phyloP scores from a whole-genome alignment of 2,113 vertebrate species.

The Clarias batrachus region DNA sequence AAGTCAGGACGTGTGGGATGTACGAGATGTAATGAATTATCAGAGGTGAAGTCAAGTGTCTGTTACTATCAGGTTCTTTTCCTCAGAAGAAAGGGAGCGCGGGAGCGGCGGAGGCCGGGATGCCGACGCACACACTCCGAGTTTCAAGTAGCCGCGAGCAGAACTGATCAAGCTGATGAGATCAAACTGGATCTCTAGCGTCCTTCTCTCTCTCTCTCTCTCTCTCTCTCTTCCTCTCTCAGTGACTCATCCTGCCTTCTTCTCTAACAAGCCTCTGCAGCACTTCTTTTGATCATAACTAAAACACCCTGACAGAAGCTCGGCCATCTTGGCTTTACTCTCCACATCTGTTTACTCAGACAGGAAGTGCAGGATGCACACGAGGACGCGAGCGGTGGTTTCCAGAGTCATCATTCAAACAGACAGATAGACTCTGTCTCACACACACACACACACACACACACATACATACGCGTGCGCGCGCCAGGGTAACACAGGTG shows the following conservation, averaged over 20 bases:
- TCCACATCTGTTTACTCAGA: slow-evolving; percentile 1
- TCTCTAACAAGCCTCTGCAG: slow-evolving; percentile 35
- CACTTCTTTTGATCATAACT: slow-evolving; percentile 38
- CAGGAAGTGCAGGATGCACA: neutral
- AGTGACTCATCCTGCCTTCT: slow-evolving; percentile 31
- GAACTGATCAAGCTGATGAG: slow-evolving; percentile 57
- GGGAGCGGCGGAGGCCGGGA: neutral
- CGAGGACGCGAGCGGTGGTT: neutral
- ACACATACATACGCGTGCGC: neutral
- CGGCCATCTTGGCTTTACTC: slow-evolving; percentile 31
- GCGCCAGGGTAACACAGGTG: neutral
- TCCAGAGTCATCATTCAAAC: neutral
- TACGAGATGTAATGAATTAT: neutral
- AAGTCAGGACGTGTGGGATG: neutral
- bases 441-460: neutral
- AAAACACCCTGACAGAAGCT: slow-evolving; percentile 40
- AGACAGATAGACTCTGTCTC: neutral
- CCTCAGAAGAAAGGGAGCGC: neutral
- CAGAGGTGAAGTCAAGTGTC: neutral
- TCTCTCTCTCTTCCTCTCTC: slow-evolving; percentile 53
- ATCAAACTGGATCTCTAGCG: slow-evolving; percentile 63
- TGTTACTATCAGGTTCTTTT: neutral
- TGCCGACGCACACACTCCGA: neutral
- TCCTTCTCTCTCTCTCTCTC: slow-evolving; percentile 53
- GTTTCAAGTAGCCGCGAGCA: slow-evolving; percentile 52